Evolutionary conservation across 1,140 invertebrate species (phyloP).

Genomic region (Drosophila elegans): DNA sequence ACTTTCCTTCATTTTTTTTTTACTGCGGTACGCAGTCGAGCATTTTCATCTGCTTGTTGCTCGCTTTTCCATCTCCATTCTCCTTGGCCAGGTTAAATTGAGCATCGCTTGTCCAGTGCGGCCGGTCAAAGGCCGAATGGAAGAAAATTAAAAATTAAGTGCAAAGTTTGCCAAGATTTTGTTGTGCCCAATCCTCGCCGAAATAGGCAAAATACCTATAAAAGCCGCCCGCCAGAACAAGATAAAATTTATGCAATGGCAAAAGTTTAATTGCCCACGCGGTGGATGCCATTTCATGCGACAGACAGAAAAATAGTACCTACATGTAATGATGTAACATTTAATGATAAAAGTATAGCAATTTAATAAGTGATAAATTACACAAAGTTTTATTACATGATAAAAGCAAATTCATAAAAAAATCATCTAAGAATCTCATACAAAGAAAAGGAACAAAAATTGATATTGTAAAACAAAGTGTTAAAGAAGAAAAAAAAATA

Average conservation of each 20-base stretch:
- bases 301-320: background rate
- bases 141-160: slow-evolving; percentile 74
- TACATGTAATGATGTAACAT: background rate
- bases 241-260: slow-evolving; percentile 52
- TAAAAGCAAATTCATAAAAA: background rate
- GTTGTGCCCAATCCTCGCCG: background rate
- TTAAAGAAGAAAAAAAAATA: too few relatives aligned
- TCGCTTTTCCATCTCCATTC: slow-evolving; percentile 13
- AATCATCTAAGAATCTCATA: too few relatives aligned
- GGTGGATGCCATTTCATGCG: background rate
- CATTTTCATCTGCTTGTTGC: slow-evolving; percentile 41
- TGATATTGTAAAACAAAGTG: too few relatives aligned
- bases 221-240: slow-evolving; percentile 11
- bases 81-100: slow-evolving; percentile 69
- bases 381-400: background rate
- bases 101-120: slow-evolving; percentile 60
- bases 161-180: slow-evolving; percentile 52
- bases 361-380: background rate
- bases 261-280: slow-evolving; percentile 64
- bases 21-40: slow-evolving; percentile 46
- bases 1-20: slow-evolving; percentile 15
- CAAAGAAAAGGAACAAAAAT: background rate
- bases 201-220: slow-evolving; percentile 18
- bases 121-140: slow-evolving; percentile 50
- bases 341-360: background rate